phyloP scores from a whole-genome alignment of 2,888 invertebrate genomes.

The Standfussiana lucernea region DNA sequence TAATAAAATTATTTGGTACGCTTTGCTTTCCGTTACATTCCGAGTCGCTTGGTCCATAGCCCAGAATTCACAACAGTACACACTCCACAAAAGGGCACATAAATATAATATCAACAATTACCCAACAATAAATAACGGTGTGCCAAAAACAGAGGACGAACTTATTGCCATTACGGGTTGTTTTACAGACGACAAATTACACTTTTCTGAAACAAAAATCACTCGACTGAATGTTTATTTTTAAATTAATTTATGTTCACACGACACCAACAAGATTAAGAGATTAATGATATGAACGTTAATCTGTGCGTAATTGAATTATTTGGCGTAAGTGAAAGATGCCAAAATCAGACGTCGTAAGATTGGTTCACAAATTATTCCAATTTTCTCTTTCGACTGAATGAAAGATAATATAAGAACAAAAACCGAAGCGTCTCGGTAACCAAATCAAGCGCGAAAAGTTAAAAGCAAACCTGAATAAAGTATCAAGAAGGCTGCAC shows the following conservation, averaged over 20 bases:
- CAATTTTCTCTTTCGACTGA: not conserved
- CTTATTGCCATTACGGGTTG: not conserved
- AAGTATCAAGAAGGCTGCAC: slow-evolving; percentile 13
- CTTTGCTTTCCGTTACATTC: not conserved
- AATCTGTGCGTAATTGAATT: not conserved
- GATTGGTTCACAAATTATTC: not conserved
- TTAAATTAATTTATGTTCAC: not conserved
- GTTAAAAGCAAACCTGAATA: not conserved
- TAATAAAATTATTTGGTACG: not conserved
- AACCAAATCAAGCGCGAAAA: not conserved
- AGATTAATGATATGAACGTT: too few relatives aligned
- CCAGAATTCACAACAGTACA: not conserved
- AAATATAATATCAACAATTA: not conserved
- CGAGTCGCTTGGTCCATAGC: not conserved
- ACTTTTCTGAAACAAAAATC: not conserved
- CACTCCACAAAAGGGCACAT: not conserved
- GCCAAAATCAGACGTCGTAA: not conserved
- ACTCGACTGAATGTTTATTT: not conserved
- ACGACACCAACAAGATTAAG: not conserved
- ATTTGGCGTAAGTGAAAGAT: not conserved
- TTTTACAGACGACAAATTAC: not conserved
- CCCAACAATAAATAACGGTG: not conserved
- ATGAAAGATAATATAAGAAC: too few relatives aligned
- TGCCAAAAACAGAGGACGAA: not conserved
- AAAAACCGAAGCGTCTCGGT: not conserved